phyloP scores from a whole-genome alignment of 2,797 vertebrate genomes.

The Xyrichtys novacula region DNA sequence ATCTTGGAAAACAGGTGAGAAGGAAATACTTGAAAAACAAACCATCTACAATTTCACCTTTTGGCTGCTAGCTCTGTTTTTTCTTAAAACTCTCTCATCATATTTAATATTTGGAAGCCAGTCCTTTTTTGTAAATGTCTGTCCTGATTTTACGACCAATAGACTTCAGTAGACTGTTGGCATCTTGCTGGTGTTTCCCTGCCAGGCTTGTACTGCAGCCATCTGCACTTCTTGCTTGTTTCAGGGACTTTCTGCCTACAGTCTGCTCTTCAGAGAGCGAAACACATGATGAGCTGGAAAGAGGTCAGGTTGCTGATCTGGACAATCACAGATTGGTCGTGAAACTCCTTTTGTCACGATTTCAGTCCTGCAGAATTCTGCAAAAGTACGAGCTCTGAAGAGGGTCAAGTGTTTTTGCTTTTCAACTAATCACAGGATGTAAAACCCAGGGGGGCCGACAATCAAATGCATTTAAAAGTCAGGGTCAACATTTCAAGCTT shows the following conservation, averaged over 20 bases:
- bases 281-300: slow-evolving; percentile 36
- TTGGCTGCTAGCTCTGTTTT: not conserved
- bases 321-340: slow-evolving; percentile 11
- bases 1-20: not conserved
- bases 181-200: slow-evolving; percentile 11
- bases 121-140: slow-evolving; percentile 9
- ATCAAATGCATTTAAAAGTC: not conserved
- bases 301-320: slow-evolving; percentile 13
- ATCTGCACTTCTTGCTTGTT: slow-evolving; percentile 41
- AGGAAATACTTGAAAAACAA: not conserved
- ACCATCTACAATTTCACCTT: not conserved
- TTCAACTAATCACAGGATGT: not conserved
- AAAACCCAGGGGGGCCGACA: not conserved
- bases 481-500: slow-evolving; percentile 11
- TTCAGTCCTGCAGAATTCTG: not conserved
- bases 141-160: slow-evolving; percentile 7
- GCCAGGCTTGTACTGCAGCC: slow-evolving; percentile 41
- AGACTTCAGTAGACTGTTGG: slow-evolving; percentile 16
- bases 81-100: not conserved
- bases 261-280: slow-evolving; percentile 29
- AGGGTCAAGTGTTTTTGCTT: not conserved
- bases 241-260: slow-evolving; percentile 24
- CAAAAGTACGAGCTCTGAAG: not conserved
- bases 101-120: slow-evolving; percentile 1
- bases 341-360: slow-evolving; percentile 2